Evolutionary conservation across 2,113 vertebrate genomes (phyloP).

Genomic region (Ia io): DNA sequence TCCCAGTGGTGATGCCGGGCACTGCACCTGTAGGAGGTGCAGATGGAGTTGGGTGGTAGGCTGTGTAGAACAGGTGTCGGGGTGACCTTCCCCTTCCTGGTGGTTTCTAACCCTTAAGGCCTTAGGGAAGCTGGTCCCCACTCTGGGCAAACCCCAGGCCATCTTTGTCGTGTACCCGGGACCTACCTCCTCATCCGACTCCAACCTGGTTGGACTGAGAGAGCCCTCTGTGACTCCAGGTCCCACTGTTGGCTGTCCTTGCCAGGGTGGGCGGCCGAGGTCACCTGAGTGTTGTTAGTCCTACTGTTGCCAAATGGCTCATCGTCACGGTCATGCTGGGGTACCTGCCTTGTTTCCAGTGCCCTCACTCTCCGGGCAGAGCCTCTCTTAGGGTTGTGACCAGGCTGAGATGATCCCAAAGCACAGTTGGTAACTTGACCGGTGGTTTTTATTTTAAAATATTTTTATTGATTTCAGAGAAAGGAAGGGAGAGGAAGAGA

Average conservation of each 20-base stretch:
- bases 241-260: neutral
- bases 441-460: too few species aligned
- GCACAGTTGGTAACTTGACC: neutral
- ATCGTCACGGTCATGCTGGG: accelerated
- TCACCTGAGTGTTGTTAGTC: neutral
- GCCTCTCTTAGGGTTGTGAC: neutral
- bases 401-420: neutral
- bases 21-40: neutral
- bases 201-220: neutral
- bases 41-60: neutral
- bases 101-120: neutral
- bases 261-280: too few species aligned
- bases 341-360: neutral
- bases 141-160: neutral
- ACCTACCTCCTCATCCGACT: neutral
- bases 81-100: neutral
- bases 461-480: too few species aligned
- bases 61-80: neutral
- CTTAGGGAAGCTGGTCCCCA: neutral
- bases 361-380: neutral
- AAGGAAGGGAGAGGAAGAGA: too few species aligned
- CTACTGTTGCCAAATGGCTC: neutral
- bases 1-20: neutral
- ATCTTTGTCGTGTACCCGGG: neutral
- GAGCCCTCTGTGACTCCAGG: neutral